Evolutionary conservation across 2,888 invertebrate genomes (phyloP).

Genomic region (Lochmaea crataegi): DNA sequence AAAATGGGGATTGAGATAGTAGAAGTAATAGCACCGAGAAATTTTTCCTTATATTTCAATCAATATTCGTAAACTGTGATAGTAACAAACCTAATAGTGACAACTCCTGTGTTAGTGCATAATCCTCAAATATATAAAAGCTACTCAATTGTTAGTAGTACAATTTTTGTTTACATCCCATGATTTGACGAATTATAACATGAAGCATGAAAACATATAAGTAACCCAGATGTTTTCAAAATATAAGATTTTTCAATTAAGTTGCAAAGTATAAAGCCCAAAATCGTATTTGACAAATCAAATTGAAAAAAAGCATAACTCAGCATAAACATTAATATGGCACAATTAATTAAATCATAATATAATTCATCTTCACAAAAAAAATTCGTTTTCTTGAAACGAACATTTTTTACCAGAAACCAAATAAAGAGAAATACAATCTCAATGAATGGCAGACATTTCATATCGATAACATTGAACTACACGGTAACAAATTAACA

Average conservation of each 20-base stretch:
- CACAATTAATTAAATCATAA: conserved; percentile 21
- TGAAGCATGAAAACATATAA: background rate
- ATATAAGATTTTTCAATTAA: background rate
- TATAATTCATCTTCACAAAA: conserved; percentile 34
- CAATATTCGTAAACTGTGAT: no score
- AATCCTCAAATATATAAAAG: background rate
- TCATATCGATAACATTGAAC: background rate
- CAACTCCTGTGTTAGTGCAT: background rate
- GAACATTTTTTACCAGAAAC: conserved; percentile 4
- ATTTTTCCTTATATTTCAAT: no score
- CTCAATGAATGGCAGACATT: background rate
- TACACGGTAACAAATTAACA: background rate
- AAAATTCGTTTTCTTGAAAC: background rate
- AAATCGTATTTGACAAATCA: background rate
- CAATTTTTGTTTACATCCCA: background rate
- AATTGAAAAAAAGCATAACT: conserved; percentile 22
- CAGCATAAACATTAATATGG: conserved; percentile 36
- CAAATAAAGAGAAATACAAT: conserved; percentile 30
- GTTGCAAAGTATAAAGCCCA: background rate
- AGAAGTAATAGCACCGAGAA: no score
- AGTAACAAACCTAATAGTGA: no score
- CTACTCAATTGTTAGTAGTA: background rate
- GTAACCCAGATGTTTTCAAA: background rate
- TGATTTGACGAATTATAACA: background rate
- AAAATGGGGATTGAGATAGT: no score